Conservation (phyloP, 1,140 invertebrate genomes). For the Habropoda laboriosa region DNA sequence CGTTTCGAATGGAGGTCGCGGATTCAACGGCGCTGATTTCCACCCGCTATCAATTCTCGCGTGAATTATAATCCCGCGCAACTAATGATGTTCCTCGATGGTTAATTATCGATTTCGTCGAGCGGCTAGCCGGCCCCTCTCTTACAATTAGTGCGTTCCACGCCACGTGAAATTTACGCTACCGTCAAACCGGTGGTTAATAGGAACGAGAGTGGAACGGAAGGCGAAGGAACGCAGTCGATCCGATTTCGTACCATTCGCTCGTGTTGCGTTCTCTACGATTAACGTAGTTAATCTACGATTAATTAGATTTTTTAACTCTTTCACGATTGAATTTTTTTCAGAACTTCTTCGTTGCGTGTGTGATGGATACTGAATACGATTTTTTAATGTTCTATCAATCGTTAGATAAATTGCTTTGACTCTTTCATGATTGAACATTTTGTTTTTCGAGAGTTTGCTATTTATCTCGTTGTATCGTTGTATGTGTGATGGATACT, state of each 20-base stretch:
- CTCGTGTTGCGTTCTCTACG: neutral
- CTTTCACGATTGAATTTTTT: too few species aligned
- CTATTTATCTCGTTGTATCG: too few species aligned
- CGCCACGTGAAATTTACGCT: neutral
- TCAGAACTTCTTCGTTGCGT: too few species aligned
- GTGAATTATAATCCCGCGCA: constrained; percentile 15
- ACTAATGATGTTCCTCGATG: constrained; percentile 3
- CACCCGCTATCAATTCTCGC: constrained; percentile 8
- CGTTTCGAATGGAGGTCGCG: neutral
- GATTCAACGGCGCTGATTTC: neutral
- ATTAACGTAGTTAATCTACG: neutral
- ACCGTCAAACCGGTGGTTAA: neutral
- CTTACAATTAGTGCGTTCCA: neutral
- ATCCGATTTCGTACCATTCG: neutral
- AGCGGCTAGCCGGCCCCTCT: too few species aligned
- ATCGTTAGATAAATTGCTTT: too few species aligned
- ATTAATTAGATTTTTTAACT: neutral
- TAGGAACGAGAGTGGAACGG: neutral
- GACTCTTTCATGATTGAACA: too few species aligned
- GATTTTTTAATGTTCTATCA: too few species aligned
- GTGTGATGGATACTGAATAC: too few species aligned
- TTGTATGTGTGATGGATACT: too few species aligned
- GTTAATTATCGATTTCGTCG: constrained; percentile 11
- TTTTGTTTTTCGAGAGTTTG: too few species aligned
- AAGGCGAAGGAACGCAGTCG: neutral